Evolutionary conservation across 1,140 invertebrate genomes (phyloP).

Genomic region (Orius laevigatus): DNA sequence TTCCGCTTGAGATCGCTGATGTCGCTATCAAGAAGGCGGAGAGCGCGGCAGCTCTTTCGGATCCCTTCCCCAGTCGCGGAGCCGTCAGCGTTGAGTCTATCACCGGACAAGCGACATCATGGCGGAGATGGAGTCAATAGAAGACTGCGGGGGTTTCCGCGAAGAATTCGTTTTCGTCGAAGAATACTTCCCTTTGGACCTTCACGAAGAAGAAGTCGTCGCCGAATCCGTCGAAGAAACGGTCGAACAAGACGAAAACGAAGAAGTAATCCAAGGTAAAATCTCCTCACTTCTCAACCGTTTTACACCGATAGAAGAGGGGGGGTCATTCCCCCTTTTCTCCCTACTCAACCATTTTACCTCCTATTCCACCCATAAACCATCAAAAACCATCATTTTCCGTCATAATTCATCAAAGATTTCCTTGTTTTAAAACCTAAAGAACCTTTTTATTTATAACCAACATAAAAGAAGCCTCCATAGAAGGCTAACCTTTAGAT

Average conservation of each 20-base stretch:
- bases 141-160: conserved; percentile 10
- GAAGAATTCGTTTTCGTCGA: conserved; percentile 18
- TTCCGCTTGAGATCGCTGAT: no score
- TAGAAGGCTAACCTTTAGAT: conserved; percentile 16
- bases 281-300: background rate
- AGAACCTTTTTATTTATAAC: conserved; percentile 16
- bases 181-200: conserved; percentile 14
- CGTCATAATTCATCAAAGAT: no score
- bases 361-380: background rate
- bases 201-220: conserved; percentile 18
- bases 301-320: background rate
- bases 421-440: no score
- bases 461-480: conserved; percentile 18
- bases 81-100: no score
- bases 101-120: no score
- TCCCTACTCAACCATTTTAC: no score
- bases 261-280: conserved; percentile 16
- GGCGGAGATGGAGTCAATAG: conserved; percentile 15
- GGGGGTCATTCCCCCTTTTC: no score
- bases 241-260: conserved; percentile 9
- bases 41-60: no score
- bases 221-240: conserved; percentile 8
- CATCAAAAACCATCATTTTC: background rate
- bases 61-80: no score
- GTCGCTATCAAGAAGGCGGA: no score